Evolutionary conservation across 2,888 invertebrate genomes (phyloP).

Genomic region (Drosophila quinaria): DNA sequence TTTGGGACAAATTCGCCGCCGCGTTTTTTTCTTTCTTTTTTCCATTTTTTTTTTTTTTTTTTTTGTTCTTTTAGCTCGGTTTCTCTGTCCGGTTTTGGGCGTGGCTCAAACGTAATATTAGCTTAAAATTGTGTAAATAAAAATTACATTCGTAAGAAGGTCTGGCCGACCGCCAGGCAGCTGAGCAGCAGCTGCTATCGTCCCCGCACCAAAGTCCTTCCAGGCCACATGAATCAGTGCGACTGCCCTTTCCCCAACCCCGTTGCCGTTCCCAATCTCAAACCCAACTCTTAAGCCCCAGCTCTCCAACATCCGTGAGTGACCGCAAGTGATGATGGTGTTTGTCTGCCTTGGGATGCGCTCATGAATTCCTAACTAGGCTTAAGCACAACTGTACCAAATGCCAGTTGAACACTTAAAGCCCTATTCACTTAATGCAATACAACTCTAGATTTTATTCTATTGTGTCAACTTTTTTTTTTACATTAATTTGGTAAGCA

Average conservation of each 20-base stretch:
- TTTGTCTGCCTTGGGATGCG: conserved; percentile 41
- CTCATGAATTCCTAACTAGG: conserved; percentile 43
- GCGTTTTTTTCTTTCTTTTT: conserved; percentile 43
- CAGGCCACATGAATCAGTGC: conserved; percentile 51
- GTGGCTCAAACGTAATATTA: conserved; percentile 77
- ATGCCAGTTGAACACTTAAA: conserved; percentile 8
- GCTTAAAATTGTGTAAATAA: conserved; percentile 82
- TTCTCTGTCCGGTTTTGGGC: conserved; percentile 56
- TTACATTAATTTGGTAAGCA: background rate
- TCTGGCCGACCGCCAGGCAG: conserved; percentile 38
- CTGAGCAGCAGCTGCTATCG: conserved; percentile 55
- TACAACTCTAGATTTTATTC: conserved; percentile 16
- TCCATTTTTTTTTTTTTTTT: conserved; percentile 1
- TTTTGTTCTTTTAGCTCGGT: conserved; percentile 21
- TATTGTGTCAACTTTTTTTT: conserved; percentile 2
- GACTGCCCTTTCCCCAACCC: background rate
- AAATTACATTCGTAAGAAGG: conserved; percentile 81
- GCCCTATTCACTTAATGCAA: conserved; percentile 17
- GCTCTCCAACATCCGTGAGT: conserved; percentile 34
- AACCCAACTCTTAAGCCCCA: conserved; percentile 7
- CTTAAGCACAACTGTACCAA: conserved; percentile 51
- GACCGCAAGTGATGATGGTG: conserved; percentile 65
- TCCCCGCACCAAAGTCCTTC: conserved; percentile 13
- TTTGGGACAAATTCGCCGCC: conserved; percentile 81
- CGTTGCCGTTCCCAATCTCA: background rate